Percentiles rank a stretch among this genome's conserved stretches.
phyloP scores from a whole-genome alignment of 30 jellyfish, hydroid and myxozoan genomes.

The Haliclystus octoradiatus region DNA sequence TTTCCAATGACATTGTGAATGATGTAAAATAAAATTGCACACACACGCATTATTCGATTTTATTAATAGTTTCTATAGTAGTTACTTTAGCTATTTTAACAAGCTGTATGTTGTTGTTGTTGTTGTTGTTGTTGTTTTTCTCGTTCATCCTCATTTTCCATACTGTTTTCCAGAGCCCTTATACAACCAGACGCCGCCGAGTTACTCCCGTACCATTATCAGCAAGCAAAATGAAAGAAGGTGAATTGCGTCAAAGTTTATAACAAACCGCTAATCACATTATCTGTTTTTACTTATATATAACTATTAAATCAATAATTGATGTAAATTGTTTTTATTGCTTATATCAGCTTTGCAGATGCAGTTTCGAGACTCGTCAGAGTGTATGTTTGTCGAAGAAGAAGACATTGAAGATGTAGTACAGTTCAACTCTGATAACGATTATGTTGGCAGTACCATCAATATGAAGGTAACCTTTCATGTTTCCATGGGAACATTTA shows the following conservation, averaged over 20 bases:
- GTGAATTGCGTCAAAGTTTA: no score
- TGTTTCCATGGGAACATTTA: no score
- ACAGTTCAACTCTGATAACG: slow-evolving; percentile 59
- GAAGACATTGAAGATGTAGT: slow-evolving; percentile 67
- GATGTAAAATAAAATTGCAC: no score
- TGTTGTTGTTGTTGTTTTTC: not conserved
- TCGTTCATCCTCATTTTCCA: not conserved
- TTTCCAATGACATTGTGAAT: no score
- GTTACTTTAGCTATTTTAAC: no score
- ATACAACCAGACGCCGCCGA: slow-evolving; percentile 47
- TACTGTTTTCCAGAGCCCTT: not conserved
- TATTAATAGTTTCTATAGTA: no score
- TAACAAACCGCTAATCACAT: no score
- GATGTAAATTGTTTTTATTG: no score
- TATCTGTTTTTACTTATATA: no score
- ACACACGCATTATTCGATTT: no score
- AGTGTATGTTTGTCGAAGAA: slow-evolving; percentile 68
- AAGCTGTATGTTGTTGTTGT: slow-evolving; percentile 1
- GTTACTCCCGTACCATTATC: slow-evolving; percentile 64
- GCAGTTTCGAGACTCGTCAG: slow-evolving; percentile 8
- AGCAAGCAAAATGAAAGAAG: slow-evolving; percentile 10
- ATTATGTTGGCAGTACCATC: slow-evolving; percentile 18
- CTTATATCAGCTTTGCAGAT: not conserved
- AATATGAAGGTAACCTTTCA: not conserved
- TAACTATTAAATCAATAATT: no score